These are phyloP conservation scores for Abrostola tripartita DNA, from an alignment of 2,888 invertebrate genomes.

Conservation along the genomic window DNA sequence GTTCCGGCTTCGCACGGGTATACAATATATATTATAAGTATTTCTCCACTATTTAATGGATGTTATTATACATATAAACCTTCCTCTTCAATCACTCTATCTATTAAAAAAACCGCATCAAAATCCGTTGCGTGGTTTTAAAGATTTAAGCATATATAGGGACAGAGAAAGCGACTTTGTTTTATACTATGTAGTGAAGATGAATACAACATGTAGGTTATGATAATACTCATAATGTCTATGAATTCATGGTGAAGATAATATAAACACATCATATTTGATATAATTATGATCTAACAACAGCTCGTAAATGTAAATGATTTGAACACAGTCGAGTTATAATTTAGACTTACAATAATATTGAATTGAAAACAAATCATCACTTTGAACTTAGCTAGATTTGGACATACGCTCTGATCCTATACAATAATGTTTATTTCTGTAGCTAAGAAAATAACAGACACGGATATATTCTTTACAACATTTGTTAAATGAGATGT, in stretches of 20 bases:
- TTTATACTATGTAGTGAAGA: too few species aligned
- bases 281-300: slow-evolving; percentile 53
- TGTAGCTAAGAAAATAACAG: neutral
- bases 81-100: too few species aligned
- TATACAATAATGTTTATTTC: slow-evolving; percentile 22
- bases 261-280: slow-evolving; percentile 8
- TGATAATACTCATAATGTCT: neutral
- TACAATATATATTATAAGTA: too few species aligned
- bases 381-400: slow-evolving; percentile 34
- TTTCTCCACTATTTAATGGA: too few species aligned
- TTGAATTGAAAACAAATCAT: slow-evolving; percentile 33
- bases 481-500: too few species aligned
- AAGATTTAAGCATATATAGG: too few species aligned
- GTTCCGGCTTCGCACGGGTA: too few species aligned
- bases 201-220: neutral
- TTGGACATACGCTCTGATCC: slow-evolving; percentile 40
- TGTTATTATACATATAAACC: too few species aligned
- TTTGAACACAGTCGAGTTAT: slow-evolving; percentile 36
- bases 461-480: too few species aligned
- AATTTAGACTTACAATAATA: slow-evolving; percentile 13
- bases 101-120: too few species aligned
- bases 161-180: too few species aligned
- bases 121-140: too few species aligned
- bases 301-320: slow-evolving; percentile 72
- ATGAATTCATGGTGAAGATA: slow-evolving; percentile 8